Evolutionary conservation across 2,888 invertebrate species (phyloP), one percentile per base, ranked within the genome.

Genomic region (Hypolimnas misippus): DNA sequence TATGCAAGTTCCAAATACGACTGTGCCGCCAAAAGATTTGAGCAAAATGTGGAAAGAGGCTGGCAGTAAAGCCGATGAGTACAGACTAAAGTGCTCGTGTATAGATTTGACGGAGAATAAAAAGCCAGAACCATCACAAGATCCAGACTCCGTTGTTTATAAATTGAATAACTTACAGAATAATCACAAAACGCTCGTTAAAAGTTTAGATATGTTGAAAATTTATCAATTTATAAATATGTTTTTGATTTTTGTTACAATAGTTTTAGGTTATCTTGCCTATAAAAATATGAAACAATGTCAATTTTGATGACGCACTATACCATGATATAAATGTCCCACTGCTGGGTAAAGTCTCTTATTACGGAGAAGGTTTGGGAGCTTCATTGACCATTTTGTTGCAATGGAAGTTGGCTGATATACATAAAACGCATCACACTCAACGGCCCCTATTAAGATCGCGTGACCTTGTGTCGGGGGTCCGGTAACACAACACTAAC

Each of bases 11-110:
- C 87, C 94, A 0, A 92, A 91, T 33, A 72, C 82, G 3, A 91
- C 92, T 55, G 74, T 92, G 46, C 83, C 92, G 0, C 70, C 82
- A 17, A 89, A 93, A 66, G 95, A 95, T 70, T 81, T 96, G 50
- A 76, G 92, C 0, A 94, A 95, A 14, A 76, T 96, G 60, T 96
- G 96, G 95, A 95, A 95, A 62, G 81, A 78, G 16, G 83, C 88
- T 0, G 80, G 82, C 12, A 86, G 82, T 65, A 87, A 87, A 59
- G 84, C 95, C 2, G 93, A 94, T 62, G 94, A 95, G 71, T 94
- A 95, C 76, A 93, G 94, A 62, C 78, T 96, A n/a, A 92, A 68
- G 54, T 75, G 75, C 40, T 60, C 59, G 1, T 44, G 46, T 7
- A 19, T 50, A 12, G 64, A 65, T 16, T 12, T 7, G 1, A 8